These are phyloP conservation scores for Drosophila ercepeae DNA, from an alignment of 1,140 invertebrate genomes.

Conservation along the genomic window DNA sequence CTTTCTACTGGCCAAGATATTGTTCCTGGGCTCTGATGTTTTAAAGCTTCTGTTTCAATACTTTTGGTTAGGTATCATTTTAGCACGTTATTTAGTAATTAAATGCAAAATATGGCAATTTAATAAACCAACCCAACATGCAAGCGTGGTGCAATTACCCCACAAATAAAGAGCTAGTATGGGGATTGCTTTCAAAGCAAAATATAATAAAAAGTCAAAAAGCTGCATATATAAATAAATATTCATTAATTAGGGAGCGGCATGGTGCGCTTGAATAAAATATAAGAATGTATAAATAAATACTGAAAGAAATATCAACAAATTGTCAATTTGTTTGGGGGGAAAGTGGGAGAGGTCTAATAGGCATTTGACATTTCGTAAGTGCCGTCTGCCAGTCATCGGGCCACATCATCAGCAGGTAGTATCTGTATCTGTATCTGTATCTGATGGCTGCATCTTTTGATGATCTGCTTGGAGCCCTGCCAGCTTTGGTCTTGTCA, in stretches of 20 bases:
- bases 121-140: constrained; percentile 16
- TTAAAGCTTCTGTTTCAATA: constrained; percentile 25
- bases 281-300: constrained; percentile 4
- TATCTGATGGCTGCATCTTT: constrained; percentile 57
- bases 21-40: constrained; percentile 4
- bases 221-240: constrained; percentile 43
- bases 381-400: constrained; percentile 37
- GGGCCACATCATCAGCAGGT: constrained; percentile 20
- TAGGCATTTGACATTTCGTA: constrained; percentile 72
- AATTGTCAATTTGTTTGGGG: constrained; percentile 63
- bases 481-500: constrained; percentile 78
- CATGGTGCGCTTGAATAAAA: constrained; percentile 14
- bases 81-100: constrained; percentile 28
- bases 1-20: background rate
- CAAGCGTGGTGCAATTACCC: constrained; percentile 22
- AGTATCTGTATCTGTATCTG: constrained; percentile 33
- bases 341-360: constrained; percentile 32
- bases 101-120: constrained; percentile 25
- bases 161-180: background rate
- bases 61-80: constrained; percentile 12
- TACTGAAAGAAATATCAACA: constrained; percentile 55
- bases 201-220: constrained; percentile 13
- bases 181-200: background rate
- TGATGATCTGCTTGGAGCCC: constrained; percentile 75
- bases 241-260: constrained; percentile 67